Conservation (phyloP, 2,113 vertebrate genomes). For the Ageneiosus marmoratus region DNA sequence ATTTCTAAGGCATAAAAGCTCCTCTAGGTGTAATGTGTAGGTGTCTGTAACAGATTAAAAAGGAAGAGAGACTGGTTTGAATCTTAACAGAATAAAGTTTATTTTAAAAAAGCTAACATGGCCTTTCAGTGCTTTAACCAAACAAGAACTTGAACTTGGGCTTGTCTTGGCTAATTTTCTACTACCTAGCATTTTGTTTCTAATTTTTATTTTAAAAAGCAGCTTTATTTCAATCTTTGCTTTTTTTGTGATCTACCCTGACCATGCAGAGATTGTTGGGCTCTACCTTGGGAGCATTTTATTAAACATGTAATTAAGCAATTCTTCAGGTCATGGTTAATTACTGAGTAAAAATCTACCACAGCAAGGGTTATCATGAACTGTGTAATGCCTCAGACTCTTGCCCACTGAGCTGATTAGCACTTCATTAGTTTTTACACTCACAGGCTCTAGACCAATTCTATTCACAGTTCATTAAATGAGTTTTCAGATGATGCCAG, state of each 20-base stretch:
- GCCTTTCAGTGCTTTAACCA: too few species aligned
- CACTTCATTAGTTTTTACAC: slow-evolving; percentile 19
- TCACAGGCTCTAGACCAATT: slow-evolving; percentile 23
- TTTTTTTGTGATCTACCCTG: not conserved
- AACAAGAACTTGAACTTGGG: too few species aligned
- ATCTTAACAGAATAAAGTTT: too few species aligned
- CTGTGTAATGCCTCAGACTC: not conserved
- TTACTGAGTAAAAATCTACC: not conserved
- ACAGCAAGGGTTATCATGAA: not conserved
- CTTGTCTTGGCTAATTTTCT: not conserved
- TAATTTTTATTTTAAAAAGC: not conserved
- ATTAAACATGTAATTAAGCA: not conserved
- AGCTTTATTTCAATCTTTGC: not conserved
- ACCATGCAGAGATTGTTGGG: not conserved
- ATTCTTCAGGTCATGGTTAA: not conserved
- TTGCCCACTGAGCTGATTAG: slow-evolving; percentile 15
- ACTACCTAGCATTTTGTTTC: not conserved
- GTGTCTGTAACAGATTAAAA: too few species aligned
- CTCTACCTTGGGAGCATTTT: not conserved
- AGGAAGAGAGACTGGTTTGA: too few species aligned
- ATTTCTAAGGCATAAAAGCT: too few species aligned
- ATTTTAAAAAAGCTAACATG: too few species aligned
- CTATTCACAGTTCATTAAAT: slow-evolving; percentile 40
- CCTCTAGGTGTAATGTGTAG: too few species aligned
- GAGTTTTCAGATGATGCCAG: slow-evolving; percentile 19